A percentile compares a stretch with the other conserved stretches of the same genome.
Evolutionary conservation across 2,888 invertebrate species (phyloP).

Genomic region (Leucophenga maculata): DNA sequence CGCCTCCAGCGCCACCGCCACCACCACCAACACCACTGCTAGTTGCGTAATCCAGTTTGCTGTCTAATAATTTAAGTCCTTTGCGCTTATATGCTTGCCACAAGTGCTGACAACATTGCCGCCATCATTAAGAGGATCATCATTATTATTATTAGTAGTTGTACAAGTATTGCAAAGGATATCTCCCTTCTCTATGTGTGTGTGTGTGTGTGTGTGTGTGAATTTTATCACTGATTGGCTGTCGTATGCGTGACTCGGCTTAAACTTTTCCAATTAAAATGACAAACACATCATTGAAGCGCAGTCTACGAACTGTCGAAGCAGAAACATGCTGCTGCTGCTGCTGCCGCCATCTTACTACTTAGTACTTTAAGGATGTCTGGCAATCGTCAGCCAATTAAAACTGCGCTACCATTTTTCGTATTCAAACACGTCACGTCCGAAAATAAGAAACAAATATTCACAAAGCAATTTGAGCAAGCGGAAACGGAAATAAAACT

Average conservation of each 20-base stretch:
- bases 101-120: too few relatives aligned
- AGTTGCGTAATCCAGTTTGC: constrained; percentile 66
- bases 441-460: constrained; percentile 20
- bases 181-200: too few relatives aligned
- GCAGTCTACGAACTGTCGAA: neutral
- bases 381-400: constrained; percentile 23
- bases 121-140: too few relatives aligned
- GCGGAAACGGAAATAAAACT: constrained; percentile 22
- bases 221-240: too few relatives aligned
- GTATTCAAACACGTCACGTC: constrained; percentile 18
- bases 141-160: too few relatives aligned
- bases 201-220: too few relatives aligned
- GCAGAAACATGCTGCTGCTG: neutral
- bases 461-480: constrained; percentile 2
- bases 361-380: constrained; percentile 8
- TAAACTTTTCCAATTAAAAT: constrained; percentile 39
- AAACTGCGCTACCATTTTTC: neutral
- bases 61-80: constrained; percentile 8
- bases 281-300: constrained; percentile 26
- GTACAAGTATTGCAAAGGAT: too few relatives aligned
- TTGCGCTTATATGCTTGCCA: too few relatives aligned
- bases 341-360: constrained; percentile 34
- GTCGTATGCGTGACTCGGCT: too few relatives aligned
- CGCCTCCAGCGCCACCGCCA: constrained; percentile 21
- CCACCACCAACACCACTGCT: constrained; percentile 40